A percentile compares a stretch with the other conserved stretches of the same genome.
These are phyloP conservation scores for Virgularia gustaviana DNA, from an alignment of 92 coral and sea anemone species.

Conservation along the genomic window DNA sequence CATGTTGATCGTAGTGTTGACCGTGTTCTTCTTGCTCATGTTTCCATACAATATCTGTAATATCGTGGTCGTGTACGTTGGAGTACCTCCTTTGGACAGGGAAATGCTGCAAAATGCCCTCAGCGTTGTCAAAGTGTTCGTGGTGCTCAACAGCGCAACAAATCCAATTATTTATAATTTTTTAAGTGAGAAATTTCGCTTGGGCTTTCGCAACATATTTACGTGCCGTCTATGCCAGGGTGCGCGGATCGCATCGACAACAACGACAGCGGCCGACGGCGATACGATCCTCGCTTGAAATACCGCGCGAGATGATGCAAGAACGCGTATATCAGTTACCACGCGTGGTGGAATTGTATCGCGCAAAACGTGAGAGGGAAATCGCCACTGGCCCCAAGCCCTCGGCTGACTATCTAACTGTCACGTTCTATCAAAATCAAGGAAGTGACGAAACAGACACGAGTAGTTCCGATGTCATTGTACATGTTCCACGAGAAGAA, in stretches of 20 bases:
- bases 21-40: conserved; percentile 70
- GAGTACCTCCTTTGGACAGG: neutral
- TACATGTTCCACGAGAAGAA: no score
- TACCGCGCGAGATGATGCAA: neutral
- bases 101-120: neutral
- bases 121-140: conserved; percentile 42
- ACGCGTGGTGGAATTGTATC: no score
- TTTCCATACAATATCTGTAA: conserved; percentile 62
- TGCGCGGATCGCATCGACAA: neutral
- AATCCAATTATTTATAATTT: conserved; percentile 92
- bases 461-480: no score
- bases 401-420: no score
- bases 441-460: no score
- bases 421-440: no score
- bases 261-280: no score
- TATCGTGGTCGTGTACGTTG: conserved; percentile 32
- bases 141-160: conserved; percentile 67
- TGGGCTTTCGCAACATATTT: conserved; percentile 71
- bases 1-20: conserved; percentile 75
- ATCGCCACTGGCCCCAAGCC: neutral
- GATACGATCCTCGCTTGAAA: conserved; percentile 13
- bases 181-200: conserved; percentile 83
- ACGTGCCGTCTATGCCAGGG: conserved; percentile 43
- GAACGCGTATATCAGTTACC: neutral
- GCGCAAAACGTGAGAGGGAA: no score